phyloP scores from a whole-genome alignment of 2,888 invertebrate genomes.

The Chrysolina oricalcia region DNA sequence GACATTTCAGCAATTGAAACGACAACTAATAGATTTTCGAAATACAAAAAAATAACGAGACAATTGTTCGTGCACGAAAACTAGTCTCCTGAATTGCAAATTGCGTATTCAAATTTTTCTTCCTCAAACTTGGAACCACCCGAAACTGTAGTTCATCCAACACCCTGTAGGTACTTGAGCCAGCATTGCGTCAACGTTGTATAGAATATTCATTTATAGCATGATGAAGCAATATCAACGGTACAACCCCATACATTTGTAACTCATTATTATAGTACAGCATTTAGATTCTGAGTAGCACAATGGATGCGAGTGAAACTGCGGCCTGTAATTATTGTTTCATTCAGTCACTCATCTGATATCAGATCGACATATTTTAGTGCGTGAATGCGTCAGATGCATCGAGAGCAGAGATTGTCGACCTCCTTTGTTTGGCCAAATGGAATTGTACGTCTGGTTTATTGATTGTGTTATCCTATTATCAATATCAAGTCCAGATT shows the following conservation, averaged over 20 bases:
- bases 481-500: not conserved
- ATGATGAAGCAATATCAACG: conserved; percentile 60
- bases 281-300: conserved; percentile 61
- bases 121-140: no score
- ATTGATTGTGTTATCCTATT: not conserved
- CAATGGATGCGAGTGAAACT: conserved; percentile 66
- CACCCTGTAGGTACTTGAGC: not conserved
- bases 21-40: no score
- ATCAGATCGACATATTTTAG: conserved; percentile 56
- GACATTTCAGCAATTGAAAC: no score
- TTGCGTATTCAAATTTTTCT: no score
- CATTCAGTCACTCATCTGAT: conserved; percentile 66
- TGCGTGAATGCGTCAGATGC: conserved; percentile 28
- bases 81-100: no score
- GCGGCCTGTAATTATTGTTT: conserved; percentile 70
- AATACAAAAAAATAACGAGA: no score
- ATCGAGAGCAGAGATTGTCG: conserved; percentile 22
- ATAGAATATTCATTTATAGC: conserved; percentile 34
- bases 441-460: conserved; percentile 1
- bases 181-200: not conserved
- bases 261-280: conserved; percentile 61
- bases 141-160: not conserved
- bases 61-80: no score
- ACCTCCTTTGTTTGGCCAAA: conserved; percentile 21
- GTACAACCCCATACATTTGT: conserved; percentile 56